Percentiles rank a stretch among this genome's conserved stretches.
Conservation (phyloP, 2,888 invertebrate genomes). For the Drosophila formosana region DNA sequence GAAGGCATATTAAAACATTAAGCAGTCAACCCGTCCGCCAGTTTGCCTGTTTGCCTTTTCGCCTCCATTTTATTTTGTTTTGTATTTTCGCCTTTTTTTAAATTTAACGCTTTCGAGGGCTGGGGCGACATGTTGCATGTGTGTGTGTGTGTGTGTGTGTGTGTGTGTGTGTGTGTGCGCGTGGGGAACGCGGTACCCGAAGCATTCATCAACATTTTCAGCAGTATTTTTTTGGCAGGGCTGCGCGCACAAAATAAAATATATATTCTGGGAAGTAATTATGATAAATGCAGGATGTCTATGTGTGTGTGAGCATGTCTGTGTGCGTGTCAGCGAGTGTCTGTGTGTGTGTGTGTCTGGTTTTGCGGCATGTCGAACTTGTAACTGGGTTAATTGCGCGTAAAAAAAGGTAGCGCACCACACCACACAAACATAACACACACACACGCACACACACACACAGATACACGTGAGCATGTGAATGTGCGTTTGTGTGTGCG, state of each 20-base stretch:
- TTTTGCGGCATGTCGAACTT: slow-evolving; percentile 78
- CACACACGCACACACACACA: slow-evolving; percentile 13
- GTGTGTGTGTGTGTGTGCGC: slow-evolving; percentile 19
- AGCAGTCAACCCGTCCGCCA: slow-evolving; percentile 30
- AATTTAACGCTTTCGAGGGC: slow-evolving; percentile 30
- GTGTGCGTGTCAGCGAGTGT: slow-evolving; percentile 25
- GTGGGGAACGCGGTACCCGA: slow-evolving; percentile 15
- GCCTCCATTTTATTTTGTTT: slow-evolving; percentile 4
- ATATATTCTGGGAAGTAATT: slow-evolving; percentile 74
- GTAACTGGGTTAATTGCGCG: slow-evolving; percentile 79
- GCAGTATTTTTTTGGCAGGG: slow-evolving; percentile 62
- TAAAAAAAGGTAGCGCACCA: slow-evolving; percentile 62
- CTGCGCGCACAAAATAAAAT: slow-evolving; percentile 41
- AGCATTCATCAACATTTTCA: slow-evolving; percentile 73
- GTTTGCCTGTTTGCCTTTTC: not conserved
- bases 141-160: slow-evolving; percentile 9
- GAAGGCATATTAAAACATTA: slow-evolving; percentile 78
- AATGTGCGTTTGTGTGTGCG: slow-evolving; percentile 23
- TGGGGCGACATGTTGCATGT: slow-evolving; percentile 1
- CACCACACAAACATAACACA: slow-evolving; percentile 10
- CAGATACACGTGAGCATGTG: slow-evolving; percentile 6
- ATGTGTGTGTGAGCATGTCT: slow-evolving; percentile 28
- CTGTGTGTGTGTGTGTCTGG: slow-evolving; percentile 42
- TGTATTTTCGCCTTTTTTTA: slow-evolving; percentile 25
- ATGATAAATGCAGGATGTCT: slow-evolving; percentile 78